Conservation (phyloP, 1,140 invertebrate genomes). For the Drosophila chauvacae region DNA sequence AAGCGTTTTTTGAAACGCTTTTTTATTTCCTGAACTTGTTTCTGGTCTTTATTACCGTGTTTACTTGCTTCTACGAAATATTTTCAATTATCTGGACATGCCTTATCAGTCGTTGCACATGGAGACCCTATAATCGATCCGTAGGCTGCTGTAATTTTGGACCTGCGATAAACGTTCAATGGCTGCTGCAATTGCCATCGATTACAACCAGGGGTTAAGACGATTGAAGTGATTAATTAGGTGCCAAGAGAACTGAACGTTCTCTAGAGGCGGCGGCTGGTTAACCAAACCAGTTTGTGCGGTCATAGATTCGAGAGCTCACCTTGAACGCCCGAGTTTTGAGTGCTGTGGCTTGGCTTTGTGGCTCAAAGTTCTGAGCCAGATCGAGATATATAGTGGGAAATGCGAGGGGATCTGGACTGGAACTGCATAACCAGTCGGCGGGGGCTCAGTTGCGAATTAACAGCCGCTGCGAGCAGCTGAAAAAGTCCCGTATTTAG, state of each 20-base stretch:
- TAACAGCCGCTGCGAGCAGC: slow-evolving; percentile 44
- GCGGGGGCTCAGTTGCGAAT: slow-evolving; percentile 55
- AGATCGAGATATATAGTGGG: background rate
- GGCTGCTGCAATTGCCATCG: slow-evolving; percentile 25
- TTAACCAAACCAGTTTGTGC: slow-evolving; percentile 41
- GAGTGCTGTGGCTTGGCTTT: slow-evolving; percentile 8
- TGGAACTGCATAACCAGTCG: slow-evolving; percentile 54
- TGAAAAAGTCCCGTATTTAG: slow-evolving; percentile 44
- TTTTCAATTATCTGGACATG: slow-evolving; percentile 14
- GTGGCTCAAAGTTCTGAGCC: slow-evolving; percentile 37
- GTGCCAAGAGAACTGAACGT: slow-evolving; percentile 19
- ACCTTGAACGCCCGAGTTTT: slow-evolving; percentile 38
- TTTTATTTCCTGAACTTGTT: slow-evolving; percentile 25
- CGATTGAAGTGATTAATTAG: slow-evolving; percentile 26
- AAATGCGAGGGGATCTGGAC: slow-evolving; percentile 28
- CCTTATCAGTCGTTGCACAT: slow-evolving; percentile 19
- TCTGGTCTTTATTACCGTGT: slow-evolving; percentile 15
- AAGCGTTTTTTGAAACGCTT: background rate
- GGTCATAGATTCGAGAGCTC: slow-evolving; percentile 39
- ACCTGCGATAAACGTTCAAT: slow-evolving; percentile 44
- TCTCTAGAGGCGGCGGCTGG: slow-evolving; percentile 16
- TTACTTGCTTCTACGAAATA: slow-evolving; percentile 18
- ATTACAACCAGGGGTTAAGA: slow-evolving; percentile 17
- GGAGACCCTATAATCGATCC: slow-evolving; percentile 11
- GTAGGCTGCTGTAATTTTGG: slow-evolving; percentile 13